Percentiles rank a stretch among this genome's conserved stretches.
Conservation (phyloP, 2,797 vertebrate species). For the Chiroxiphia lanceolata region DNA sequence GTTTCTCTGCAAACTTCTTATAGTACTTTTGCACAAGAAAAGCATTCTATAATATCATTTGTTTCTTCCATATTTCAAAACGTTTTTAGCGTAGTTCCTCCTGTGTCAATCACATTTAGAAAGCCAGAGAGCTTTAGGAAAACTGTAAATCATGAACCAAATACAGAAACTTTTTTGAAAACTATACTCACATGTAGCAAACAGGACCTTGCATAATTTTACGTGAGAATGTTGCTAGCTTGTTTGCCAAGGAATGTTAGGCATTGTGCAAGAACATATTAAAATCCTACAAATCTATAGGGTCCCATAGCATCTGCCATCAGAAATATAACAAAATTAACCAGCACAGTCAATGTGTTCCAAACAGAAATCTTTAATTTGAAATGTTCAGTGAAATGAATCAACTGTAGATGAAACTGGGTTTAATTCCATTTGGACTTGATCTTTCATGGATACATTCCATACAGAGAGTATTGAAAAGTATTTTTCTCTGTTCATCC, state of each 20-base stretch:
- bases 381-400: not conserved
- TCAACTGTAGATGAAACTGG: not conserved
- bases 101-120: not conserved
- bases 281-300: slow-evolving; percentile 24
- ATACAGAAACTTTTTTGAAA: not conserved
- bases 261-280: not conserved
- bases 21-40: not conserved
- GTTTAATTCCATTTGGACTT: not conserved
- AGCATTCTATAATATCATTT: not conserved
- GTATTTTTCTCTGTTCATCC: not conserved
- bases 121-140: not conserved
- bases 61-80: not conserved
- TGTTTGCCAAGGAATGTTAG: slow-evolving; percentile 36
- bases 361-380: not conserved
- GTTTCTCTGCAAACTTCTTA: not conserved
- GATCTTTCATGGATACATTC: not conserved
- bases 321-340: slow-evolving; percentile 4
- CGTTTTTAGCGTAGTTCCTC: not conserved
- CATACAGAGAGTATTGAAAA: not conserved
- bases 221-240: not conserved
- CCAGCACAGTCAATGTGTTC: not conserved
- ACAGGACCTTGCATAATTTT: slow-evolving; percentile 29
- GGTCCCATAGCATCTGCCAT: not conserved
- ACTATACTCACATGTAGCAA: not conserved
- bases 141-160: not conserved